Percentiles rank a stretch among this genome's conserved stretches.
These are phyloP conservation scores for Drosophila rufa DNA, from an alignment of 1,140 invertebrate genomes.

Conservation along the genomic window DNA sequence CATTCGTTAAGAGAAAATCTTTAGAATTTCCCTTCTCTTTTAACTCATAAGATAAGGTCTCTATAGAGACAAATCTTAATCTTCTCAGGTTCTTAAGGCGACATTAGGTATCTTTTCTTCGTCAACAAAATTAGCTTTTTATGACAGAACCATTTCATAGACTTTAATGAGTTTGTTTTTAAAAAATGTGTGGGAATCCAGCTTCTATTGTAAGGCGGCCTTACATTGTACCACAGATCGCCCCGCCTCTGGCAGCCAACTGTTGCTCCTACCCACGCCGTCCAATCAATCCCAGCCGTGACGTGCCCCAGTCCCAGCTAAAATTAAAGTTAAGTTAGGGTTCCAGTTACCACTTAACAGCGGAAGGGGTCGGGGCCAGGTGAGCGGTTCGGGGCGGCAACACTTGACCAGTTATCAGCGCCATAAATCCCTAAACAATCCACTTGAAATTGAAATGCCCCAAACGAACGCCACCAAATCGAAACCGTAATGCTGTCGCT, in stretches of 20 bases:
- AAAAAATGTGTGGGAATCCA: constrained; percentile 26
- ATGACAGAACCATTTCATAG: constrained; percentile 15
- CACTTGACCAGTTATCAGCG: constrained; percentile 79
- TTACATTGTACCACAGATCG: constrained; percentile 24
- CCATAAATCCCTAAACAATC: constrained; percentile 81
- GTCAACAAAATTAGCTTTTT: constrained; percentile 13
- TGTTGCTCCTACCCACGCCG: constrained; percentile 43
- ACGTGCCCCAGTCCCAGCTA: constrained; percentile 43
- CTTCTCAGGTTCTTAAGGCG: not conserved
- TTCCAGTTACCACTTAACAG: constrained; percentile 18
- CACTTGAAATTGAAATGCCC: constrained; percentile 68
- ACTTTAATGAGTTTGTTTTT: constrained; percentile 18
- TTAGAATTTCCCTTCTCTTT: not conserved
- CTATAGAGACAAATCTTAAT: not conserved
- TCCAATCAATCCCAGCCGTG: constrained; percentile 67
- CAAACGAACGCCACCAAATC: constrained; percentile 37
- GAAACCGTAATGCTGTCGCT: constrained; percentile 41
- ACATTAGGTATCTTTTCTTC: not conserved
- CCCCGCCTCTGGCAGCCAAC: constrained; percentile 10
- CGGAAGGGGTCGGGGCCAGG: not conserved
- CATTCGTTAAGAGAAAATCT: not conserved
- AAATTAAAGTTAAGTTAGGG: constrained; percentile 27
- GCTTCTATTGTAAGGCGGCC: constrained; percentile 3
- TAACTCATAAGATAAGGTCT: not conserved
- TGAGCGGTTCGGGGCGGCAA: constrained; percentile 15